Conservation (phyloP, 2,797 vertebrate genomes). For the Zalophus californianus region DNA sequence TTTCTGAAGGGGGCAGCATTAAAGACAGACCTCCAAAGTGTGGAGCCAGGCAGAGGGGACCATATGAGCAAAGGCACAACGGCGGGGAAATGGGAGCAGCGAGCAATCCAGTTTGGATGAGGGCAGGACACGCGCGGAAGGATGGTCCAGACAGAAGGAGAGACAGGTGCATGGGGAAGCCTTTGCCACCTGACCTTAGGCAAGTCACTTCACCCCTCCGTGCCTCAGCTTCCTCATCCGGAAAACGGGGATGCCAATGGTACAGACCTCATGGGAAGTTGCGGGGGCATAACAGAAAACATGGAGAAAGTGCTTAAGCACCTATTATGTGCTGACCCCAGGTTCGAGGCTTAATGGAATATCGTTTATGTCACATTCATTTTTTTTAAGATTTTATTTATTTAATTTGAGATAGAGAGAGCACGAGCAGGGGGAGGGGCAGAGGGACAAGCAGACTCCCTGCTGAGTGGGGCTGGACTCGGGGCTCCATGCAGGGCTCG, state of each 20-base stretch:
- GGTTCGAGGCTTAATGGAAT: background rate
- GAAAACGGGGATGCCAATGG: background rate
- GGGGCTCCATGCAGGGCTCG: background rate
- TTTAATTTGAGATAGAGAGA: background rate
- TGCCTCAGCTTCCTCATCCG: background rate
- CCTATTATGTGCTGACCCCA: background rate
- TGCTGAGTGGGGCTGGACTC: background rate
- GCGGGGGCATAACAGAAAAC: background rate
- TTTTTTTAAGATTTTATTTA: background rate
- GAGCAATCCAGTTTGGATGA: fast-evolving
- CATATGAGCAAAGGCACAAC: fast-evolving
- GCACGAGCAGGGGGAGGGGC: background rate
- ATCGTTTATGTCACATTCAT: background rate
- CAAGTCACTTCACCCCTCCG: background rate
- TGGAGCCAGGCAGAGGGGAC: too few species aligned
- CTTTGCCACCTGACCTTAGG: background rate
- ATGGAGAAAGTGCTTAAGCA: background rate
- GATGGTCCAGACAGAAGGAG: fast-evolving
- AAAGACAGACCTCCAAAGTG: too few species aligned
- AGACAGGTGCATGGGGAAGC: fast-evolving
- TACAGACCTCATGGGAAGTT: fast-evolving
- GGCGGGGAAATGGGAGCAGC: background rate
- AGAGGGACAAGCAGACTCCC: background rate
- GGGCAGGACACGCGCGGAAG: fast-evolving
- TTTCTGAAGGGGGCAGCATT: background rate